These are phyloP conservation scores for Danio aesculapii DNA, from an alignment of 2,797 vertebrate species.

Conservation along the genomic window DNA sequence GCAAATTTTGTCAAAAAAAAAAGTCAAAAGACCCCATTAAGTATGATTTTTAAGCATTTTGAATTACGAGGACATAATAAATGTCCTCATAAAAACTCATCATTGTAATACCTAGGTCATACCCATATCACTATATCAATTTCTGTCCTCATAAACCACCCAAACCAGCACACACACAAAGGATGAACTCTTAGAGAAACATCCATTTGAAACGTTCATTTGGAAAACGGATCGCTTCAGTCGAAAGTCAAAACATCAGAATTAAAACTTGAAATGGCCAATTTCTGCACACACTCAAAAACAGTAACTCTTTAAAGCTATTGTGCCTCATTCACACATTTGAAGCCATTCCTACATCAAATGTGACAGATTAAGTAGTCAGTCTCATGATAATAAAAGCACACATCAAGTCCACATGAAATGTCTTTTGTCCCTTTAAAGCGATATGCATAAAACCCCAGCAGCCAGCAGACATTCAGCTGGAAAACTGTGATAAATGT, in stretches of 20 bases:
- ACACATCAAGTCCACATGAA: too few species aligned
- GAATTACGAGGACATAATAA: too few species aligned
- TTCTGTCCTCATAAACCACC: too few species aligned
- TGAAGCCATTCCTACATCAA: background rate
- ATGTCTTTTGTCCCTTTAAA: background rate
- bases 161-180: too few species aligned
- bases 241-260: constrained; percentile 2
- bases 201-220: constrained; percentile 24
- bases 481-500: background rate
- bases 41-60: too few species aligned
- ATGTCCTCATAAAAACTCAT: too few species aligned
- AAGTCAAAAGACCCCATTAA: too few species aligned
- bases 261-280: background rate
- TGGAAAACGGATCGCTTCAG: constrained; percentile 26
- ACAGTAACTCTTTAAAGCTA: background rate
- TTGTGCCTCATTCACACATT: background rate
- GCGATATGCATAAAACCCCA: background rate
- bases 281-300: background rate
- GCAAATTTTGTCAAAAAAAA: too few species aligned
- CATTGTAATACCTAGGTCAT: too few species aligned
- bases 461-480: background rate
- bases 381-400: background rate
- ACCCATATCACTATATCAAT: too few species aligned
- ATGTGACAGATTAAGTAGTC: background rate
- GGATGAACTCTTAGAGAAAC: constrained; percentile 18